Base-by-base conservation (phyloP, 35 echinoderm and acorn worm genomes). In the Heliocidaris erythrogramma region DNA sequence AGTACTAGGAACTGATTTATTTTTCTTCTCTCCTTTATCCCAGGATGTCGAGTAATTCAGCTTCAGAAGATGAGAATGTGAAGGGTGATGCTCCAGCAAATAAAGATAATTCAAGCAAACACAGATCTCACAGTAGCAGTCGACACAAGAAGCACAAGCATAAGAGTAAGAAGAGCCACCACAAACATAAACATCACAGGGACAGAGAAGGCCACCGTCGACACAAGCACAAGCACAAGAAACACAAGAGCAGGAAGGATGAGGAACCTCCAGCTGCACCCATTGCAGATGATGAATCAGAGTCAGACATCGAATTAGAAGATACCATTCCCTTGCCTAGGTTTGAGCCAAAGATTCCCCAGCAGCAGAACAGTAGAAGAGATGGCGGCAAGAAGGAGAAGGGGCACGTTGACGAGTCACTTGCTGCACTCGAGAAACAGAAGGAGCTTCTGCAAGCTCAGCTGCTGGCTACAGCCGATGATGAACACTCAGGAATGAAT, bases 341-440 rank as follows among this genome's bases (percentile, higher is more conserved):
- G 12, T 94, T 94, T 48, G 96, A 97, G 49, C 52, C 61, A 11
- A 94, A 94, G 47, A 32, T 94, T 18, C 13, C 95, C 17, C 65
- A 17, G 65, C 32, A 94, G 42, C 59, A 94, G 30, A 86, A 35
- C 30, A 94, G 93, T 48, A n/a, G 87, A 4, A 18, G 87, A 27
- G 87, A 89, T 9, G 13, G 31, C 30, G 30, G 92, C 14, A 95
- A 95, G 48, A 96, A 94, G 32, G 65, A 27, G 65, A 78, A 24
- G 65, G 65, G 27, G 65, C 7, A 18, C 8, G 27, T 17, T 78
- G 95, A 93, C 10, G 93, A 86, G 1, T 88, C 91, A 53, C 88
- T 99, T 48, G 96, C 95, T 85, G 98, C 96, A 85, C 95, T 99
- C n/a, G 98, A 99, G 92, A 97, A 97, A 86, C 98, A 99, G 91